These are phyloP conservation scores for Glaucidium brasilianum DNA, from an alignment of 2,113 vertebrate genomes.

Conservation along the genomic window DNA sequence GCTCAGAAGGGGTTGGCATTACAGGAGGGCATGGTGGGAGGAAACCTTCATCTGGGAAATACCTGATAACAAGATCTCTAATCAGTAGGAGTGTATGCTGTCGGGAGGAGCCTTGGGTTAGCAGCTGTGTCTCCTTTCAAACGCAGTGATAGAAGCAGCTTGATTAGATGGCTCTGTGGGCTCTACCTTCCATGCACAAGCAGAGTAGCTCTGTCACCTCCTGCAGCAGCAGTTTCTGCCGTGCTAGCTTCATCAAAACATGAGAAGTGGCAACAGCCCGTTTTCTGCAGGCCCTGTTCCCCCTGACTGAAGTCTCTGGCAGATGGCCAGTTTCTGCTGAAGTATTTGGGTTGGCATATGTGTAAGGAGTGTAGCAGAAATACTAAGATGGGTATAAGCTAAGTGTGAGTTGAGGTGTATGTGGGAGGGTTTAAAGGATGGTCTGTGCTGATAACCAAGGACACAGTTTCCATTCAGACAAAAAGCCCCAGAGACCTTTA, in stretches of 20 bases:
- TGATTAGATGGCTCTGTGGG: not conserved
- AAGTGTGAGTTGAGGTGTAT: not conserved
- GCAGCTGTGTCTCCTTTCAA: not conserved
- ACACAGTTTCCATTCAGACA: not conserved
- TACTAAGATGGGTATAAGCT: not conserved
- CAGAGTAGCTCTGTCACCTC: not conserved
- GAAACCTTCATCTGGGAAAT: not conserved
- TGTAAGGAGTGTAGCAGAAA: not conserved
- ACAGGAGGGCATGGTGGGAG: not conserved
- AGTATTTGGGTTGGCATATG: not conserved
- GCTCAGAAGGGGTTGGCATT: not conserved
- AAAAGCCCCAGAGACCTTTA: not conserved
- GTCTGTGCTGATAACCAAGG: not conserved
- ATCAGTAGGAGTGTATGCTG: not conserved
- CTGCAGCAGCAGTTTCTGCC: not conserved
- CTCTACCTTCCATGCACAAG: not conserved
- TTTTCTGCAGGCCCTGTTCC: not conserved
- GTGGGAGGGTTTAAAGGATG: not conserved
- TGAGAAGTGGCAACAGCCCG: not conserved
- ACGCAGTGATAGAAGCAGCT: too few relatives aligned
- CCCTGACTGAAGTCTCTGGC: not conserved
- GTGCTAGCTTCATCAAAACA: not conserved
- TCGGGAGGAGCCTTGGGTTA: not conserved
- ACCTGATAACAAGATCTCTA: not conserved
- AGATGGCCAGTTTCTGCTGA: not conserved